Evolutionary conservation across 2,888 invertebrate species (phyloP).

Genomic region (Schizaphis graminum): DNA sequence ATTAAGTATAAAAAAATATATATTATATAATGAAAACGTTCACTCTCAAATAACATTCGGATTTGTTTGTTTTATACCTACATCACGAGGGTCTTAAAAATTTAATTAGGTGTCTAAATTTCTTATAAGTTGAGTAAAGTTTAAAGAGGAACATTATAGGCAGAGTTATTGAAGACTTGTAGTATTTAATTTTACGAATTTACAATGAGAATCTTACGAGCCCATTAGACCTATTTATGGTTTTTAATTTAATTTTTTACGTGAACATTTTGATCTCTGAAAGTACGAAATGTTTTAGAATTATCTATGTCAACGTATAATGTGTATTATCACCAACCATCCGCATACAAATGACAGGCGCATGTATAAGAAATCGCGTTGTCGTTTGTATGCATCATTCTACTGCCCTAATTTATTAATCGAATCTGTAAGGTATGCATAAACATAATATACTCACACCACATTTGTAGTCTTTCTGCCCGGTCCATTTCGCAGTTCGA

Average conservation of each 20-base stretch:
- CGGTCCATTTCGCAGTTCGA: not conserved
- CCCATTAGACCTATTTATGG: not conserved
- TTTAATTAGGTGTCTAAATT: not conserved
- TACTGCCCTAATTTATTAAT: not conserved
- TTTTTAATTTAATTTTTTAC: not conserved
- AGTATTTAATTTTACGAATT: not conserved
- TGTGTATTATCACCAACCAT: not conserved
- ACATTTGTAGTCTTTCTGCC: not conserved
- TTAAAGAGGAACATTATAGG: not conserved
- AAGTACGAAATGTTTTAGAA: not conserved
- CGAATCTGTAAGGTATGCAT: not conserved
- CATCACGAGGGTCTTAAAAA: not conserved
- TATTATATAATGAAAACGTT: not conserved
- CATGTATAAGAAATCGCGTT: not conserved
- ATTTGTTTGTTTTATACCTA: not conserved
- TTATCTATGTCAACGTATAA: not conserved
- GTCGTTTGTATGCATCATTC: not conserved
- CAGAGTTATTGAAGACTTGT: not conserved
- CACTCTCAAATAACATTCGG: not conserved
- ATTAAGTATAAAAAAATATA: not conserved
- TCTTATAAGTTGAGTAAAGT: not conserved
- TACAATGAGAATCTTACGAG: not conserved
- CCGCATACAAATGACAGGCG: not conserved
- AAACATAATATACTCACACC: not conserved
- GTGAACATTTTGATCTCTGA: not conserved